A percentile compares a stretch with the other conserved stretches of the same genome.
These are phyloP conservation scores for Lapara coniferarum DNA, from an alignment of 2,888 invertebrate genomes.

Conservation along the genomic window DNA sequence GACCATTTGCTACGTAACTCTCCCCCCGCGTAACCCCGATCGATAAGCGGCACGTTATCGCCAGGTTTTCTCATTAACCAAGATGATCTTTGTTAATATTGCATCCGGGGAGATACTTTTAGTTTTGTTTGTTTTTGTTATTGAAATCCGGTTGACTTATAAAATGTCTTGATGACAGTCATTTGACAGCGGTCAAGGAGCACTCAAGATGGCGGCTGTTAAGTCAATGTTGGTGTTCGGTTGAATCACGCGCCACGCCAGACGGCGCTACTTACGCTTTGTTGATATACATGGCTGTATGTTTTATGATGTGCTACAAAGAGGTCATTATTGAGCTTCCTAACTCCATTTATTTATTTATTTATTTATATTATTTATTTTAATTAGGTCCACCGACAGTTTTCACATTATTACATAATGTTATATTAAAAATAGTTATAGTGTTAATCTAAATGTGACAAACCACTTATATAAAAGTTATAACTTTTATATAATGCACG, in stretches of 20 bases:
- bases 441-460: too few species aligned
- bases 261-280: conserved; percentile 63
- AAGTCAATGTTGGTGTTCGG: conserved; percentile 38
- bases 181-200: conserved; percentile 71
- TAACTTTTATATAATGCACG: too few species aligned
- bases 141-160: conserved; percentile 68
- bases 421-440: too few species aligned
- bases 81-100: neutral
- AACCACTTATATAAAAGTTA: too few species aligned
- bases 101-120: conserved; percentile 34
- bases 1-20: conserved; percentile 50
- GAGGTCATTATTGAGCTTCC: conserved; percentile 2
- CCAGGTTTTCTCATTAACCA: conserved; percentile 3
- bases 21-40: conserved; percentile 48
- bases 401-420: too few species aligned
- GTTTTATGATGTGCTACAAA: neutral
- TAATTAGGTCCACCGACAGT: too few species aligned
- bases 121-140: conserved; percentile 73
- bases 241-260: conserved; percentile 67
- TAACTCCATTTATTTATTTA: neutral
- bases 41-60: conserved; percentile 41
- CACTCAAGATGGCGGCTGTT: conserved; percentile 68
- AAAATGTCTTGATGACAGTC: conserved; percentile 77
- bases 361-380: too few species aligned
- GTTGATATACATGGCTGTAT: conserved; percentile 43